Evolutionary conservation across 2,797 vertebrate species (phyloP).

Genomic region (Sparus aurata): DNA sequence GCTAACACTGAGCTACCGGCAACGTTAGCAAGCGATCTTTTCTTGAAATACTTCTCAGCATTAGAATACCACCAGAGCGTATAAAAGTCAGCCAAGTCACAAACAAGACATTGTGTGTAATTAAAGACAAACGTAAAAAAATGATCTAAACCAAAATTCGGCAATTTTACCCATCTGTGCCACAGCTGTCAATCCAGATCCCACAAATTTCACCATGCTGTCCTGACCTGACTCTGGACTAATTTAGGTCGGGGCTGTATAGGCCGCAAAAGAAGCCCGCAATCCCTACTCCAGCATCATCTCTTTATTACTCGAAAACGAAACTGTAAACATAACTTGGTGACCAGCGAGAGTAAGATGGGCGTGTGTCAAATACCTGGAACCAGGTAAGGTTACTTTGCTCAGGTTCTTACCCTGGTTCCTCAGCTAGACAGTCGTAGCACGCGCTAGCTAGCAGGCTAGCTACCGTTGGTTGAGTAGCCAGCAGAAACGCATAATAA

Average conservation of each 20-base stretch:
- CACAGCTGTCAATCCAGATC: constrained; percentile 65
- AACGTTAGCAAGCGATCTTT: constrained; percentile 54
- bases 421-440: constrained; percentile 60
- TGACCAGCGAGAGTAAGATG: constrained; percentile 5
- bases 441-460: constrained; percentile 81
- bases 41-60: constrained; percentile 34
- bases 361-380: constrained; percentile 44
- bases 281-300: constrained; percentile 54
- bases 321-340: constrained; percentile 36
- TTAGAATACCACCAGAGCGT: neutral
- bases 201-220: constrained; percentile 54
- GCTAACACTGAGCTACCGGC: constrained; percentile 75
- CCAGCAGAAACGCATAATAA: constrained; percentile 82
- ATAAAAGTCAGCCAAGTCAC: constrained; percentile 25
- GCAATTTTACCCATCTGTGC: constrained; percentile 4
- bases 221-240: constrained; percentile 63
- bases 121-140: neutral
- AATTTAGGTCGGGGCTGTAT: constrained; percentile 84
- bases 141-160: neutral
- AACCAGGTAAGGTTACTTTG: constrained; percentile 31
- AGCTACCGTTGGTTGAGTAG: constrained; percentile 70
- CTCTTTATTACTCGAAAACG: constrained; percentile 34
- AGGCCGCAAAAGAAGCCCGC: constrained; percentile 77
- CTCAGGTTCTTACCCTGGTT: constrained; percentile 50
- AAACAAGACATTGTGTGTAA: neutral